Percentiles rank a stretch among this genome's conserved stretches.
These are phyloP conservation scores for Pterois miles DNA, from an alignment of 2,797 vertebrate species.

Conservation along the genomic window DNA sequence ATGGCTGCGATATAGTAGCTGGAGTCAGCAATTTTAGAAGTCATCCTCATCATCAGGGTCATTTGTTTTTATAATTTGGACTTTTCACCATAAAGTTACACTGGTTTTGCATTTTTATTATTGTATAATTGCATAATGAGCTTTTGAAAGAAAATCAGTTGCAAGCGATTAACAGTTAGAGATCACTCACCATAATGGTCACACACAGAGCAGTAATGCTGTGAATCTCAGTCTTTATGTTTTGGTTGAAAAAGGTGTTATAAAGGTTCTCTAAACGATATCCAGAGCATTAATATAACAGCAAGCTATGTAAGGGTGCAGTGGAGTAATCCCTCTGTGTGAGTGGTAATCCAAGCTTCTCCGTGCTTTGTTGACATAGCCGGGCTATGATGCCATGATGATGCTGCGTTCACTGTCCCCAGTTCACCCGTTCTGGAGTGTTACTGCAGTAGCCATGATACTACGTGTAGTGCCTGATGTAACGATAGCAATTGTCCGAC, in stretches of 20 bases:
- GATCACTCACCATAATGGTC: slow-evolving; percentile 10
- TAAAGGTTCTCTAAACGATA: not conserved
- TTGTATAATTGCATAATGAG: slow-evolving; percentile 11
- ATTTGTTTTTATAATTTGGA: slow-evolving; percentile 74
- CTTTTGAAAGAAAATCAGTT: not conserved
- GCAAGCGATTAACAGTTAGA: slow-evolving; percentile 1
- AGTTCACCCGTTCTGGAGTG: too few relatives aligned
- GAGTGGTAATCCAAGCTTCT: not conserved
- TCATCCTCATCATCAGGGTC: slow-evolving; percentile 62
- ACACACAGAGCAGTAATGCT: not conserved
- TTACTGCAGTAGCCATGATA: too few relatives aligned
- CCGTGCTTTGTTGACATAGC: not conserved
- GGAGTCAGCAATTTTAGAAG: slow-evolving; percentile 74
- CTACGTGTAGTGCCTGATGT: too few relatives aligned
- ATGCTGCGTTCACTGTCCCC: too few relatives aligned
- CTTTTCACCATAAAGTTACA: slow-evolving; percentile 46
- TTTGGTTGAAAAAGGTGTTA: not conserved
- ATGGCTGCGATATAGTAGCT: slow-evolving; percentile 38
- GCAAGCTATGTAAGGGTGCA: not conserved
- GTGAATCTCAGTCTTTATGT: not conserved
- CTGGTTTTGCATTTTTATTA: slow-evolving; percentile 34
- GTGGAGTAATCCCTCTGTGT: not conserved
- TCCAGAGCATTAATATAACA: not conserved
- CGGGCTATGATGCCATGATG: too few relatives aligned
- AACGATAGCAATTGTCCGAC: too few relatives aligned